Conservation (phyloP, 2,888 invertebrate species). For the Drosophila tanythrix region DNA sequence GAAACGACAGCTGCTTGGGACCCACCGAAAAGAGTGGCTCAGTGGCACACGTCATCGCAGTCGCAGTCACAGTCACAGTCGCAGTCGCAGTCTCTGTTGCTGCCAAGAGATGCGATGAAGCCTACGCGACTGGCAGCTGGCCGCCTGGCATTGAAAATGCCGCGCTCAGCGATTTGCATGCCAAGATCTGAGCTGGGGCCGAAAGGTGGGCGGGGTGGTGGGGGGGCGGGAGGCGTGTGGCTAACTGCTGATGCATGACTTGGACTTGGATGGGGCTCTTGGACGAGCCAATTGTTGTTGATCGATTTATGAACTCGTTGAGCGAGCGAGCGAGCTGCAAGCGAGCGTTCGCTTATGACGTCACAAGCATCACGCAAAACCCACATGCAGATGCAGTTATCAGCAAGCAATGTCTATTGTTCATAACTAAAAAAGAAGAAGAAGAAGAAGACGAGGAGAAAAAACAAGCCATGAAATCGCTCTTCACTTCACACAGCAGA, state of each 20-base stretch:
- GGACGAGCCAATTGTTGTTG: constrained; percentile 67
- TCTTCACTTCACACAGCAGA: constrained; percentile 33
- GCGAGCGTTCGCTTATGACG: constrained; percentile 51
- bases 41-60: constrained; percentile 61
- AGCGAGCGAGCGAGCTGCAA: constrained; percentile 9
- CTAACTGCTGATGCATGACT: constrained; percentile 67
- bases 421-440: neutral
- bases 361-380: constrained; percentile 60
- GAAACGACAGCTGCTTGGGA: constrained; percentile 54
- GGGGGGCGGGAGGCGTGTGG: neutral
- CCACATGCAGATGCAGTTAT: constrained; percentile 68
- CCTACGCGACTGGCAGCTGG: constrained; percentile 56
- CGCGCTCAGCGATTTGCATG: constrained; percentile 70
- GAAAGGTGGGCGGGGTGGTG: neutral
- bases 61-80: neutral
- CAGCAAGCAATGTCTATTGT: constrained; percentile 39
- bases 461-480: neutral
- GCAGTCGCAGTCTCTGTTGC: neutral
- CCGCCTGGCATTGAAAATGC: constrained; percentile 65
- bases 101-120: constrained; percentile 54
- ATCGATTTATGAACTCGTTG: constrained; percentile 78
- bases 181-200: constrained; percentile 45
- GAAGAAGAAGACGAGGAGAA: neutral
- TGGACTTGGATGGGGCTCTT: constrained; percentile 22
- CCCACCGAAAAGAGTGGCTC: constrained; percentile 46